Evolutionary conservation across 2,888 invertebrate species (phyloP), one percentile per base, ranked within the genome.

Genomic region (Papilio elwesi): DNA sequence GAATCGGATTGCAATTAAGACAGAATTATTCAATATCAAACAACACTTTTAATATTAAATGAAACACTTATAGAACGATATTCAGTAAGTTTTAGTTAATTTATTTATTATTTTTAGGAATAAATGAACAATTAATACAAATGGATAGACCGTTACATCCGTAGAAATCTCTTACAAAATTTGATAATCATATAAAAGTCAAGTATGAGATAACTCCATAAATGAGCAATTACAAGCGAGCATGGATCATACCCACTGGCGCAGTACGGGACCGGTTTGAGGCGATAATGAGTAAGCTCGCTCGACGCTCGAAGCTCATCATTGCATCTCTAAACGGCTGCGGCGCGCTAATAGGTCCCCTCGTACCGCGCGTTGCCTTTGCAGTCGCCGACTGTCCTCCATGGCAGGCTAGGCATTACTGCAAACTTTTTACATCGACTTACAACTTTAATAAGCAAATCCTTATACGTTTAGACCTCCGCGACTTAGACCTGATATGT

Each of bases 271-370:
- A 72, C 72, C 68, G 72, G 72, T 68, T 53, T 38, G 48, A 63
- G 48, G 72, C 48, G 72, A 68, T 72, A 71, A 71, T 62, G 62
- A 47, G 26, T 47, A 52, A 65, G 47, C 59, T 52, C 26, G 67
- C 62, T 43, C 49, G 38, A 51, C 52, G 66, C 62, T 53, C 47
- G 43, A n/a, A 66, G 65, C 57, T 72, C 72, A 68, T 72, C 72
- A 72, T 38, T 68, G 72, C 62, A 10, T 55, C 72, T 47, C 68
- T 72, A 68, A 68, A 68, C 59, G 68, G 26, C 62, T 12, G 67
- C 10, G 49, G 49, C 49, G 52, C 71, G 53, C 15, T 72, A 71
- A 71, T 71, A 66, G 66, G 51, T 47, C 52, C 67, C 62, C 71
- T 71, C 67, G 63, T 53, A 49, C 66, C 16, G 49, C 15, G 47